A percentile compares a stretch with the other conserved stretches of the same genome.
Evolutionary conservation across 2,888 invertebrate genomes (phyloP).

Genomic region (Malthinus flaveolus): DNA sequence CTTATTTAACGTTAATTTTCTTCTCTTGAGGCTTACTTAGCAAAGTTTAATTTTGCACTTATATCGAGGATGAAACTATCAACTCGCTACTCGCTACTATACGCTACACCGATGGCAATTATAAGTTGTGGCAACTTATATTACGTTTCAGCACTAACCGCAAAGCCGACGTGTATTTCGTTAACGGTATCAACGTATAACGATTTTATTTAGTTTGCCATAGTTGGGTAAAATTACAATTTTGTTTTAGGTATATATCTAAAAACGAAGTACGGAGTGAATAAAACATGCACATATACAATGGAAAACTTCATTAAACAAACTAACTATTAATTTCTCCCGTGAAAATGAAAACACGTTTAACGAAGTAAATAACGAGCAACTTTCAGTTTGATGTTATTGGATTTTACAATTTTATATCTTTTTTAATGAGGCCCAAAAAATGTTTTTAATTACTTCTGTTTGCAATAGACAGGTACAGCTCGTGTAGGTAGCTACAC

Average conservation of each 20-base stretch:
- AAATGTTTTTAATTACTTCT: too few relatives aligned
- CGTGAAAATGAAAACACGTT: too few relatives aligned
- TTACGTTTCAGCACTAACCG: slow-evolving; percentile 18
- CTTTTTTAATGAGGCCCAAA: too few relatives aligned
- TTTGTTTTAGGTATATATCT: slow-evolving; percentile 1
- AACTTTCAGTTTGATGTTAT: too few relatives aligned
- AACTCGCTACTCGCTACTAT: slow-evolving; percentile 23
- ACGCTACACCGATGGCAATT: slow-evolving; percentile 32
- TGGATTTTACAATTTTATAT: too few relatives aligned
- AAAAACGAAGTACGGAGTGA: neutral
- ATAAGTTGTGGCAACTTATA: slow-evolving; percentile 34
- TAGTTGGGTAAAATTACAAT: slow-evolving; percentile 1
- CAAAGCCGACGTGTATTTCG: slow-evolving; percentile 1
- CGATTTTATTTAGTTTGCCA: neutral
- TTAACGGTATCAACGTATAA: slow-evolving; percentile 1
- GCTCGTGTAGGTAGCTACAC: too few relatives aligned
- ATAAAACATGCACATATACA: neutral
- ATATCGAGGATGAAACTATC: slow-evolving; percentile 30
- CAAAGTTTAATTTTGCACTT: neutral
- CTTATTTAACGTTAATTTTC: neutral
- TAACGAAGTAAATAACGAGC: too few relatives aligned
- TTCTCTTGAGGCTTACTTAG: neutral
- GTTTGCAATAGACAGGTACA: too few relatives aligned
- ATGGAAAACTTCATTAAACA: neutral
- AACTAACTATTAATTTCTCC: neutral